Evolutionary conservation across 2,888 invertebrate genomes (phyloP), one percentile per base, ranked within the genome.

Genomic region (Acholoe squamosa): DNA sequence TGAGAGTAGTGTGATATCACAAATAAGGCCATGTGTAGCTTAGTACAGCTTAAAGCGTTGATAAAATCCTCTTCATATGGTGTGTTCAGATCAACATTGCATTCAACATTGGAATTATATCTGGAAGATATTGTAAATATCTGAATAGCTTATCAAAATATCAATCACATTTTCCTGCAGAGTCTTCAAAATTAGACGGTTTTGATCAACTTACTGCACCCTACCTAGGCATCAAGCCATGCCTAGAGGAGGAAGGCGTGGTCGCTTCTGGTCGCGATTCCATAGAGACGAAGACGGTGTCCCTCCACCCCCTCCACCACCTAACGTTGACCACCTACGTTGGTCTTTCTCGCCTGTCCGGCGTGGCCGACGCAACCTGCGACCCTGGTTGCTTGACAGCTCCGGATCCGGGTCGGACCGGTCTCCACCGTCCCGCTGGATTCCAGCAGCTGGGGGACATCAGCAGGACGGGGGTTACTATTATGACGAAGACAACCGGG

Each of bases 281-380:
- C 86, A 54, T 22, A 51, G 86, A 22, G 86, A 86, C 12, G 86
- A 86, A 12, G 86, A 86, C 52, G 86, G 54, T 0, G 56, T 86
- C 19, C 86, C 86, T 14, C 86, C 86, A 1, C 86, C 86, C 14
- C 86, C 86, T 12, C 86, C 86, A 25, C 86, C 86, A 19, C 86
- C 86, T 16, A 86, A 86, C 54, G 56, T 86, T 12, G 86, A 86
- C 56, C 86, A 86, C 86, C 86, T 86, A 7, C 86, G 86, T 54
- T 86, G 86, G 86, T 54, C 86, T 31, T 86, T 54, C 56, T 56
- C 86, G 31, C 33, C 86, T 12, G 19, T 33, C 56, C 31, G 28
- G 28, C 52, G 86, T 28, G 31, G 86, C 31, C 16, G 86, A 25
- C 52, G 86, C 54, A 86, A 86, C 56, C 86, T 86, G 12, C 52